Evolutionary conservation across 37 sponge, comb jelly and placozoan species (phyloP).

Genomic region (Ianthella basta): DNA sequence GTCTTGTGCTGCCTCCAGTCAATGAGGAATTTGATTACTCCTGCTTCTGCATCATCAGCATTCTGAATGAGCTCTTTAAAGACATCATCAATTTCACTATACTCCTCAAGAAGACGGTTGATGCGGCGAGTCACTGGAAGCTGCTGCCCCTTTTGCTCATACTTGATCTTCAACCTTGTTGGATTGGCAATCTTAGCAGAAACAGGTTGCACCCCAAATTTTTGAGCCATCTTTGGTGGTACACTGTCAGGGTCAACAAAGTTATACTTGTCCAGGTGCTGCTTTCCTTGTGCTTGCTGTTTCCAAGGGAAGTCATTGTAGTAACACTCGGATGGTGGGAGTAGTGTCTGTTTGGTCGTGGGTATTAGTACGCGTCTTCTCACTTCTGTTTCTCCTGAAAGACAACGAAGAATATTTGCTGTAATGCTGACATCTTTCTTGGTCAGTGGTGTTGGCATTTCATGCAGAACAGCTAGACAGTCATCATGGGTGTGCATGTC

Average conservation of each 20-base stretch:
- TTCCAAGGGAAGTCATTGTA: slow-evolving; percentile 61
- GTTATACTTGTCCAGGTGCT: slow-evolving; percentile 2
- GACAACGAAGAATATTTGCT: neutral
- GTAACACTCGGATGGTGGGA: slow-evolving; percentile 34
- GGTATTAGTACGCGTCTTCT: slow-evolving; percentile 33
- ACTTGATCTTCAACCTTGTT: slow-evolving; percentile 29
- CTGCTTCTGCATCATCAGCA: slow-evolving; percentile 91
- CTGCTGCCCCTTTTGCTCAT: slow-evolving; percentile 39
- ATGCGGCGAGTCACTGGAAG: slow-evolving; percentile 66
- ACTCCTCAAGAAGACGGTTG: slow-evolving; percentile 57
- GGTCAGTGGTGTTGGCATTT: slow-evolving; percentile 1
- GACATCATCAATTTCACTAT: slow-evolving; percentile 66
- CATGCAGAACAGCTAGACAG: neutral
- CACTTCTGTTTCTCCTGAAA: neutral
- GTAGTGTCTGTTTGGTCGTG: slow-evolving; percentile 21
- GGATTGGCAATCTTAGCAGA: slow-evolving; percentile 62
- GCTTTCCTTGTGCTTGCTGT: neutral
- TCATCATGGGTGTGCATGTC: neutral
- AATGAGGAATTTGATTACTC: slow-evolving; percentile 73
- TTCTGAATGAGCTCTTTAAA: slow-evolving; percentile 90
- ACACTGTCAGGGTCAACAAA: slow-evolving; percentile 45
- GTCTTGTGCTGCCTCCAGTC: slow-evolving; percentile 64
- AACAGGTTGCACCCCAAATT: slow-evolving; percentile 60
- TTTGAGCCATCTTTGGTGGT: slow-evolving; percentile 27
- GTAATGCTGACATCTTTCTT: neutral